Evolutionary conservation across 2,888 invertebrate genomes (phyloP).

Genomic region (Acrobasis suavella): DNA sequence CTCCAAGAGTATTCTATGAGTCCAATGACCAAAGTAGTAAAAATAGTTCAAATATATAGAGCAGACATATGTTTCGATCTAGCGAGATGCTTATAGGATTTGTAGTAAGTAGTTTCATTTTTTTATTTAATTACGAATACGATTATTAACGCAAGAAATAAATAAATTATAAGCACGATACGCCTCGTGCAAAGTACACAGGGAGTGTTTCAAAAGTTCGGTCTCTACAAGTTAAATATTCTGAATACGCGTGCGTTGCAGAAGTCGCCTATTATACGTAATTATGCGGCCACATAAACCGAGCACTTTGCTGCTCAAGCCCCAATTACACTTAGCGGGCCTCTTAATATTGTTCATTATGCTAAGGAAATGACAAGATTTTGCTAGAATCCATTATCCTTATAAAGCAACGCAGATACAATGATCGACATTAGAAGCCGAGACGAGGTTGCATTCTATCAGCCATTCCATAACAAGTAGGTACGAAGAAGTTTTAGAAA

Average conservation of each 20-base stretch:
- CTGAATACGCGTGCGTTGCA: slow-evolving; percentile 70
- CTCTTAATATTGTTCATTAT: slow-evolving; percentile 78
- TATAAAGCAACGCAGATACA: slow-evolving; percentile 47
- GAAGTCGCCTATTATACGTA: slow-evolving; percentile 74
- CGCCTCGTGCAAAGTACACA: not conserved
- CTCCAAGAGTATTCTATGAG: too few species aligned
- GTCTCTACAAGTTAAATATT: slow-evolving; percentile 66
- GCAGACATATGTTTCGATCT: too few species aligned
- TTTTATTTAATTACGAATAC: too few species aligned
- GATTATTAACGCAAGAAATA: too few species aligned
- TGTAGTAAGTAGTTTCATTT: too few species aligned
- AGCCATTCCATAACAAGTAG: slow-evolving; percentile 43
- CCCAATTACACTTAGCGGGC: slow-evolving; percentile 72
- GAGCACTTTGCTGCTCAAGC: slow-evolving; percentile 68
- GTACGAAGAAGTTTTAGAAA: not conserved
- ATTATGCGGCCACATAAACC: slow-evolving; percentile 76
- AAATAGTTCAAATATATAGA: too few species aligned
- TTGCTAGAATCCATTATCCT: slow-evolving; percentile 68
- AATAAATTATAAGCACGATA: too few species aligned
- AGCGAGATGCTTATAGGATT: too few species aligned
- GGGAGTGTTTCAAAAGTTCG: slow-evolving; percentile 62
- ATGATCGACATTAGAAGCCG: slow-evolving; percentile 29
- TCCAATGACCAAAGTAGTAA: too few species aligned
- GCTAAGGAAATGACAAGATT: slow-evolving; percentile 72
- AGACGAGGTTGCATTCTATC: slow-evolving; percentile 34